phyloP scores from a whole-genome alignment of 2,797 vertebrate species.

The Anabas testudineus region DNA sequence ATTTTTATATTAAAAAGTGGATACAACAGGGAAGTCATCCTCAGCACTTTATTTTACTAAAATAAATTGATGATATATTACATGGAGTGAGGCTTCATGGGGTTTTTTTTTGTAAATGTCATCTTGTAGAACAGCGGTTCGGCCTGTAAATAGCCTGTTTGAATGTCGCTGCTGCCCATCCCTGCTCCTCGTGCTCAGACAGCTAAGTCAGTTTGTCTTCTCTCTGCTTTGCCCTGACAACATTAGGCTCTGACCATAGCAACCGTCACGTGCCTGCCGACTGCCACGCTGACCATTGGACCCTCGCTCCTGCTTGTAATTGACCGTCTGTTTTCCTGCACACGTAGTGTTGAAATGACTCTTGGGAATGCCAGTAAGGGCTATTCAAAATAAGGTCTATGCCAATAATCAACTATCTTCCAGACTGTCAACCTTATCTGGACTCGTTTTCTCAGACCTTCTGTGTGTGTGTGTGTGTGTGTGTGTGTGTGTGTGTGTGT shows the following conservation, averaged over 20 bases:
- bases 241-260: slow-evolving; percentile 66
- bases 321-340: slow-evolving; percentile 32
- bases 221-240: slow-evolving; percentile 51
- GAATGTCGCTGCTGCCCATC: background rate
- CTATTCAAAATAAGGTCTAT: background rate
- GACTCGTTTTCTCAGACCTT: background rate
- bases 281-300: slow-evolving; percentile 29
- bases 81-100: background rate
- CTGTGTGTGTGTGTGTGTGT: background rate
- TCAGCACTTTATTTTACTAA: too few relatives aligned
- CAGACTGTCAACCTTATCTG: background rate
- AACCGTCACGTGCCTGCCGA: slow-evolving; percentile 64
- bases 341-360: slow-evolving; percentile 32
- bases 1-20: too few relatives aligned
- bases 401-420: background rate
- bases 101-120: background rate
- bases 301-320: slow-evolving; percentile 39
- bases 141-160: background rate
- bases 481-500: slow-evolving; percentile 4
- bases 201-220: slow-evolving; percentile 60
- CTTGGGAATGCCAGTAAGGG: background rate
- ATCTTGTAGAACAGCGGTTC: background rate
- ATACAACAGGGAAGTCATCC: too few relatives aligned
- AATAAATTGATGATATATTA: background rate
- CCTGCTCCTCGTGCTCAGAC: background rate